Percentiles rank a stretch among this genome's conserved stretches.
phyloP scores from a whole-genome alignment of 2,888 invertebrate species.

The Diploptera punctata region DNA sequence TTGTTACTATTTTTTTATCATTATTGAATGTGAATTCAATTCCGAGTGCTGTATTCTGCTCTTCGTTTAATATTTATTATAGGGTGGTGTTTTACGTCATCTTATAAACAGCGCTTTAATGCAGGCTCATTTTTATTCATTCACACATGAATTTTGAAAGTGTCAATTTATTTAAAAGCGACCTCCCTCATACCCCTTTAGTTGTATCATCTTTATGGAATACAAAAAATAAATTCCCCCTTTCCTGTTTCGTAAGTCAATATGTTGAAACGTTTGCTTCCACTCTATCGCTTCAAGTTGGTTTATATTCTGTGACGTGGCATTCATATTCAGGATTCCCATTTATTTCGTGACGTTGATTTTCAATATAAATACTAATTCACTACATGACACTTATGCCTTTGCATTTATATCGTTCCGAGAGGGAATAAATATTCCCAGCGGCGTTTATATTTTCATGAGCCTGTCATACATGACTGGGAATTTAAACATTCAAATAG shows the following conservation, averaged over 20 bases:
- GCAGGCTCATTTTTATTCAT: conserved; percentile 7
- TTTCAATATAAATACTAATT: too few relatives aligned
- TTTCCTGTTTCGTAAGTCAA: background rate
- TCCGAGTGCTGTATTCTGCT: too few relatives aligned
- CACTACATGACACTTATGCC: too few relatives aligned
- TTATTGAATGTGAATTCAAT: too few relatives aligned
- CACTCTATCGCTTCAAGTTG: background rate
- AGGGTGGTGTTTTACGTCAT: background rate
- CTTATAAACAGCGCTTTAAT: conserved; percentile 14
- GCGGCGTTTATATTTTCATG: too few relatives aligned
- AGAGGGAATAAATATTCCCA: too few relatives aligned
- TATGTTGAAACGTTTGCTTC: background rate
- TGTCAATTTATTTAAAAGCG: conserved; percentile 23
- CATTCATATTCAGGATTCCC: background rate
- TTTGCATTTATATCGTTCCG: too few relatives aligned
- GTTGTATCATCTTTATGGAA: background rate
- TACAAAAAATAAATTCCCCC: background rate
- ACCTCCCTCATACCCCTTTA: background rate
- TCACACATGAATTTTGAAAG: conserved; percentile 16
- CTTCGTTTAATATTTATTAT: too few relatives aligned
- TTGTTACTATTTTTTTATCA: too few relatives aligned
- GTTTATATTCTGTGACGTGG: background rate
- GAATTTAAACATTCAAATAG: too few relatives aligned
- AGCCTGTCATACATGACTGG: too few relatives aligned
- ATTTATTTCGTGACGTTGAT: too few relatives aligned